Evolutionary conservation across 2,113 vertebrate species (phyloP).

Genomic region (Varanus salvator): DNA sequence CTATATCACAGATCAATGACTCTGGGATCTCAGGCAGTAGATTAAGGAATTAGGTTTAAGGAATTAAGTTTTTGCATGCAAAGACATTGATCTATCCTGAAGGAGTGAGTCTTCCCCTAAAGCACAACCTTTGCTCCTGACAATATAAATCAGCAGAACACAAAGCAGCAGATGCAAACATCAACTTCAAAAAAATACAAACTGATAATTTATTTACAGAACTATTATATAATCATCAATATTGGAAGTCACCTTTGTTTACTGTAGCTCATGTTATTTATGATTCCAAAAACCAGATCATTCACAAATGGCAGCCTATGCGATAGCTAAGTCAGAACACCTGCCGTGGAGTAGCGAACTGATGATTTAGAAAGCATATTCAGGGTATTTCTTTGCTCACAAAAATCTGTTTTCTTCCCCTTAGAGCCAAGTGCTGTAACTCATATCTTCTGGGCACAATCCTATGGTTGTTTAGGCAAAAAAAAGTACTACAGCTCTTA

Average conservation of each 20-base stretch:
- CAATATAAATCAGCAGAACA: conserved; percentile 23
- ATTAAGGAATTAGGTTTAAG: no score
- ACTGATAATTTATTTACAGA: conserved; percentile 24
- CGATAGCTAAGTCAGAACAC: background rate
- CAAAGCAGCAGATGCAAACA: conserved; percentile 36
- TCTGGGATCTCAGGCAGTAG: no score
- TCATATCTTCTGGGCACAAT: background rate
- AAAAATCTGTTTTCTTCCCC: background rate
- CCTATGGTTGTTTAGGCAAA: no score
- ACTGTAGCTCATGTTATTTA: background rate
- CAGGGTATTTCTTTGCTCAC: background rate
- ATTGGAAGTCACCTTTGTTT: background rate
- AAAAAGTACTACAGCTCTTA: no score
- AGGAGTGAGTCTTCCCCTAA: no score
- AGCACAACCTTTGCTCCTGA: background rate
- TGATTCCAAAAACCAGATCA: background rate
- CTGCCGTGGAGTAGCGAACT: no score
- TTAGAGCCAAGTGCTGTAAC: background rate
- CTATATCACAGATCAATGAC: no score
- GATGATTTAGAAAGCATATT: background rate
- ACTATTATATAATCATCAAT: background rate
- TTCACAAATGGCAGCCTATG: background rate
- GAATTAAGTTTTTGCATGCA: background rate
- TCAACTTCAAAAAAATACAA: conserved; percentile 26
- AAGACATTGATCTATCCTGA: background rate